A percentile compares a stretch with the other conserved stretches of the same genome.
phyloP scores from a whole-genome alignment of 2,113 vertebrate species.

The Arothron firmamentum region DNA sequence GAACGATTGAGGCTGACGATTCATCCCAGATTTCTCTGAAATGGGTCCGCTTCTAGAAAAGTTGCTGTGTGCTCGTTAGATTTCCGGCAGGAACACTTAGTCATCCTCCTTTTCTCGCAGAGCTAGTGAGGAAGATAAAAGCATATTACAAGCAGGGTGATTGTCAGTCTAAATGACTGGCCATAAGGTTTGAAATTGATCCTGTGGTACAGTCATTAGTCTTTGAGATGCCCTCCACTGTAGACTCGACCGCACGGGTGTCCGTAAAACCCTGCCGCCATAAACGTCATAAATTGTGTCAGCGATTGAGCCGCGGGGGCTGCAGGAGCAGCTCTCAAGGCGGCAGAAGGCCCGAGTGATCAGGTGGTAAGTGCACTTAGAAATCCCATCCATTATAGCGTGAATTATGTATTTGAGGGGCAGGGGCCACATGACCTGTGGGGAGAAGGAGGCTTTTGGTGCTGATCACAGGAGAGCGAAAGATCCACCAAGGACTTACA shows the following conservation, averaged over 20 bases:
- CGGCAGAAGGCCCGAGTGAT: conserved; percentile 52
- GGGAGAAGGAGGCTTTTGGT: conserved; percentile 39
- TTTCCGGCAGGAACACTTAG: conserved; percentile 7
- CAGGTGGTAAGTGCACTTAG: conserved; percentile 73
- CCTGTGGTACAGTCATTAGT: conserved; percentile 62
- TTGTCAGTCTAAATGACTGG: conserved; percentile 53
- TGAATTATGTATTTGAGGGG: conserved; percentile 78
- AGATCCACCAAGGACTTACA: conserved; percentile 45
- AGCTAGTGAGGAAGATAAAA: conserved; percentile 50
- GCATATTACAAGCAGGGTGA: conserved; percentile 50
- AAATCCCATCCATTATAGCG: conserved; percentile 72
- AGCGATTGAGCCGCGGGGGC: conserved; percentile 29
- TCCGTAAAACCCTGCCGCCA: conserved; percentile 47
- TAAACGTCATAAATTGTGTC: conserved; percentile 66
- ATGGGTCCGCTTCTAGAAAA: conserved; percentile 12
- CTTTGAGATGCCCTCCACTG: conserved; percentile 55
- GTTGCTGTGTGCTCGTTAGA: neutral
- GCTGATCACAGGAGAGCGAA: conserved; percentile 44
- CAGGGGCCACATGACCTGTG: conserved; percentile 25
- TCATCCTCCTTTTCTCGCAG: conserved; percentile 21
- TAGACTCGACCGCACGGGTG: conserved; percentile 50
- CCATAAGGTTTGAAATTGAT: conserved; percentile 71
- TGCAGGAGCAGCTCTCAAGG: conserved; percentile 57
- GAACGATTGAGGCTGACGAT: conserved; percentile 35
- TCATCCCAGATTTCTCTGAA: conserved; percentile 39